These are phyloP conservation scores for Neoniphon sammara DNA, from an alignment of 2,797 vertebrate genomes.

Conservation along the genomic window DNA sequence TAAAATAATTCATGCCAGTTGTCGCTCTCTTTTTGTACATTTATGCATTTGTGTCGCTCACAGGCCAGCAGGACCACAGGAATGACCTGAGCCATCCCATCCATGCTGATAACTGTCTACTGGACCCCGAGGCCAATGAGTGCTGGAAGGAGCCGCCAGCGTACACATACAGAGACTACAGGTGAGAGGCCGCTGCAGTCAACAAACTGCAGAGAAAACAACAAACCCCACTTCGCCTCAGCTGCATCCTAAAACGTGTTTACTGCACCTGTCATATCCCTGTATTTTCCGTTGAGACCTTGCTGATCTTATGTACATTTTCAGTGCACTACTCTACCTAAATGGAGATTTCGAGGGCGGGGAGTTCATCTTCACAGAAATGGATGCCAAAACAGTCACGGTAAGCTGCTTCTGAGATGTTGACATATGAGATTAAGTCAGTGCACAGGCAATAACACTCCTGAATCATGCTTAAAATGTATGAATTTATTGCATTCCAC, in stretches of 20 bases:
- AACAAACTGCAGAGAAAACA: not conserved
- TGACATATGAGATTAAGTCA: too few species aligned
- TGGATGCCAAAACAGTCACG: conserved; percentile 97
- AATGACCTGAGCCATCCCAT: conserved; percentile 98
- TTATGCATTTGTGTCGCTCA: not conserved
- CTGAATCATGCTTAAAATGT: too few species aligned
- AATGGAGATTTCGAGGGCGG: conserved; percentile 97
- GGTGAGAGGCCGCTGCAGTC: conserved; percentile 76
- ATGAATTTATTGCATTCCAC: too few species aligned
- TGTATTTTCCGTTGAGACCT: not conserved
- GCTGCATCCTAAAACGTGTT: not conserved
- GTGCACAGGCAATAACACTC: too few species aligned
- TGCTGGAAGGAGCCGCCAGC: conserved; percentile 98
- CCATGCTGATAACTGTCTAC: conserved; percentile 96
- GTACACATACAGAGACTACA: conserved; percentile 96
- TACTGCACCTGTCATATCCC: not conserved
- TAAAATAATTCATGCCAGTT: not conserved
- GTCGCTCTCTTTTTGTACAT: not conserved
- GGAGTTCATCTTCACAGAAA: conserved; percentile 97
- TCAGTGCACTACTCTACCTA: conserved; percentile 94
- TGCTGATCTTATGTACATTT: conserved; percentile 25
- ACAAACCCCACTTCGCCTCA: not conserved
- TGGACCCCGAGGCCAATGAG: conserved; percentile 93
- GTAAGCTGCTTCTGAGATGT: conserved; percentile 78
- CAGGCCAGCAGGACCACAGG: conserved; percentile 94